Percentiles rank a stretch among this genome's conserved stretches.
Evolutionary conservation across 2,797 vertebrate genomes (phyloP).

Genomic region (Melanotaenia nigrans): DNA sequence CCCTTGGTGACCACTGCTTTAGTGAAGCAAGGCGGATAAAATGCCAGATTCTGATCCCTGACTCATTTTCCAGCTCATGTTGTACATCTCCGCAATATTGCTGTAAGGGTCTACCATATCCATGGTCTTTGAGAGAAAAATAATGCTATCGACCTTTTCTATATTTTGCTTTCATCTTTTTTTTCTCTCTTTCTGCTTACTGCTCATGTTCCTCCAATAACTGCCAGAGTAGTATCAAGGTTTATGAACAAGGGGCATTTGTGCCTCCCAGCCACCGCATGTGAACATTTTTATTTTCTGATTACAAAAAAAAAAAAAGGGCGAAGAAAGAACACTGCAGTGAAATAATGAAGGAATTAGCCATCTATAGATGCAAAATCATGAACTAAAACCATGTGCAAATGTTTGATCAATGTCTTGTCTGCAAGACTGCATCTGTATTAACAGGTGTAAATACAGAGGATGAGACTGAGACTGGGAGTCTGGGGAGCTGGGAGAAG

Average conservation of each 20-base stretch:
- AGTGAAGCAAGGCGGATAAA: slow-evolving; percentile 83
- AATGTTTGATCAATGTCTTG: slow-evolving; percentile 34
- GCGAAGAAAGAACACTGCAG: background rate
- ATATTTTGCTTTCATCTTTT: slow-evolving; percentile 38
- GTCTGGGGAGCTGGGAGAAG: slow-evolving; percentile 22
- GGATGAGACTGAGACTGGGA: slow-evolving; percentile 30
- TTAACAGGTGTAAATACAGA: slow-evolving; percentile 46
- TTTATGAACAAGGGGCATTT: slow-evolving; percentile 26
- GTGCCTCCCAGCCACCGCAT: slow-evolving; percentile 22
- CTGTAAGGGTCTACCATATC: slow-evolving; percentile 72
- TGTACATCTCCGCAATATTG: slow-evolving; percentile 69
- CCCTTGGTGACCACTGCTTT: slow-evolving; percentile 74
- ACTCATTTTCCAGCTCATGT: slow-evolving; percentile 77
- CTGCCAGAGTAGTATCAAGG: slow-evolving; percentile 18
- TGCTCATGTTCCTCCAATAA: slow-evolving; percentile 36
- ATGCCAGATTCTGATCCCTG: slow-evolving; percentile 74
- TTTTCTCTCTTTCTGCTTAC: slow-evolving; percentile 12
- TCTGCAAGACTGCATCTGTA: slow-evolving; percentile 20
- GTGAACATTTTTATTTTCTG: slow-evolving; percentile 11
- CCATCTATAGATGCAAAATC: slow-evolving; percentile 39
- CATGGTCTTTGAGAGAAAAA: slow-evolving; percentile 52
- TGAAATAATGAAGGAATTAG: slow-evolving; percentile 30
- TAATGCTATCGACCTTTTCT: slow-evolving; percentile 45
- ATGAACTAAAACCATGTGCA: slow-evolving; percentile 28
- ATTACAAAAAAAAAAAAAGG: background rate